A percentile compares a stretch with the other conserved stretches of the same genome.
Evolutionary conservation across 2,797 vertebrate species (phyloP).

Genomic region (Australoheros facetus): DNA sequence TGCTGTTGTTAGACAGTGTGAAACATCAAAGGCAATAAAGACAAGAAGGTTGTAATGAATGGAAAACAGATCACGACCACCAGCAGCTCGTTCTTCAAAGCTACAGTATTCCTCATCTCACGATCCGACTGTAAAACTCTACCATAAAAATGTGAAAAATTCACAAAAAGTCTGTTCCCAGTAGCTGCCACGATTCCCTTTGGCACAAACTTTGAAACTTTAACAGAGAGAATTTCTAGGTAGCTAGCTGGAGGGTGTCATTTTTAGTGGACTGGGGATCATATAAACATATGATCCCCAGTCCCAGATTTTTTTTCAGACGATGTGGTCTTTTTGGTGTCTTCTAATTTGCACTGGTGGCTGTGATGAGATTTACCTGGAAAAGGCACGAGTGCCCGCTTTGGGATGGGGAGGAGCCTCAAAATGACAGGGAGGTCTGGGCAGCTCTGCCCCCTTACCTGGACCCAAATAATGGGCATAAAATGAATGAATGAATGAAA

Average conservation of each 20-base stretch:
- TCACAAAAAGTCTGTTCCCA: neutral
- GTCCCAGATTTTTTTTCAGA: too few relatives aligned
- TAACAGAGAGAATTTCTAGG: neutral
- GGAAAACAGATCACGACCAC: neutral
- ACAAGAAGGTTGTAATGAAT: neutral
- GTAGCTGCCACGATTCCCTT: neutral
- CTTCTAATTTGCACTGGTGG: too few relatives aligned
- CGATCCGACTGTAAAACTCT: neutral
- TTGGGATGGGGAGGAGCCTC: too few relatives aligned
- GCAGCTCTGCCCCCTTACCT: neutral
- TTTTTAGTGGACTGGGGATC: too few relatives aligned
- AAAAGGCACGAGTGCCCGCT: too few relatives aligned
- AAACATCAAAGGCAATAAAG: neutral
- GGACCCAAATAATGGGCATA: neutral
- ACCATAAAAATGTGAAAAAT: too few relatives aligned
- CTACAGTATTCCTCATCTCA: neutral
- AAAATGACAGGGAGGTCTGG: too few relatives aligned
- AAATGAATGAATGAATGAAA: neutral
- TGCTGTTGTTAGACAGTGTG: neutral
- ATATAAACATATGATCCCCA: too few relatives aligned
- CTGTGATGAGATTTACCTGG: too few relatives aligned
- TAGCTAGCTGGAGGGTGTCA: neutral
- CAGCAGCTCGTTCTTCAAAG: neutral
- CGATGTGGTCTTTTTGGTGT: too few relatives aligned
- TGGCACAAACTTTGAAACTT: neutral